These are phyloP conservation scores for Terrapene triunguis DNA, from an alignment of 2,113 vertebrate species.

Conservation along the genomic window DNA sequence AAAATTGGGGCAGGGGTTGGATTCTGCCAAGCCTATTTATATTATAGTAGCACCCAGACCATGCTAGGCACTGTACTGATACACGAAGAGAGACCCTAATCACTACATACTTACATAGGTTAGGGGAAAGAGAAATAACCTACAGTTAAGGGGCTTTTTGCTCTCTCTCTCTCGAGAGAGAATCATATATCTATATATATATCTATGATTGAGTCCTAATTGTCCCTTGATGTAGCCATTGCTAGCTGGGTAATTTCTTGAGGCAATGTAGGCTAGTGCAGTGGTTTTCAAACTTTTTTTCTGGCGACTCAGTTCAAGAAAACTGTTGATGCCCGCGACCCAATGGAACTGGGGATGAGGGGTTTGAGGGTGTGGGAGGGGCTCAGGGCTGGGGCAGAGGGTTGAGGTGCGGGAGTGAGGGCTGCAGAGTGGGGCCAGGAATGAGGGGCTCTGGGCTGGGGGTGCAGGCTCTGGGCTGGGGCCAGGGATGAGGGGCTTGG, in stretches of 20 bases:
- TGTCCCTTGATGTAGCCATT: background rate
- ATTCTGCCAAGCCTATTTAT: background rate
- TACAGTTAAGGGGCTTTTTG: background rate
- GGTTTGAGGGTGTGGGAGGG: too few species aligned
- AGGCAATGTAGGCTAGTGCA: background rate
- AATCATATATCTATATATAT: background rate
- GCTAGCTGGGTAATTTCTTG: background rate
- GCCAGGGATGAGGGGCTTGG: too few species aligned
- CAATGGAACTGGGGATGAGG: too few species aligned
- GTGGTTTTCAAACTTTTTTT: too few species aligned
- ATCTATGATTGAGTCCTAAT: background rate
- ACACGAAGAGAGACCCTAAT: background rate
- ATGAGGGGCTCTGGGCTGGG: too few species aligned
- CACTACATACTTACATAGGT: background rate
- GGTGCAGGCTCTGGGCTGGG: too few species aligned
- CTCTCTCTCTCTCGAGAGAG: too few species aligned
- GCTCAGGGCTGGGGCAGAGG: too few species aligned
- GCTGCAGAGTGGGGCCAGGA: too few species aligned
- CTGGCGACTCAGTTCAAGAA: too few species aligned
- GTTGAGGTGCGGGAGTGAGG: too few species aligned
- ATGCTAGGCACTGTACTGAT: fast-evolving
- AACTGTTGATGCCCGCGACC: too few species aligned
- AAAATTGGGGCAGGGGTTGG: background rate
- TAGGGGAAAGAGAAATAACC: background rate
- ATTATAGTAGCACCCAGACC: fast-evolving